Conservation (phyloP, 2,113 vertebrate species). For the Nicator chloris region DNA sequence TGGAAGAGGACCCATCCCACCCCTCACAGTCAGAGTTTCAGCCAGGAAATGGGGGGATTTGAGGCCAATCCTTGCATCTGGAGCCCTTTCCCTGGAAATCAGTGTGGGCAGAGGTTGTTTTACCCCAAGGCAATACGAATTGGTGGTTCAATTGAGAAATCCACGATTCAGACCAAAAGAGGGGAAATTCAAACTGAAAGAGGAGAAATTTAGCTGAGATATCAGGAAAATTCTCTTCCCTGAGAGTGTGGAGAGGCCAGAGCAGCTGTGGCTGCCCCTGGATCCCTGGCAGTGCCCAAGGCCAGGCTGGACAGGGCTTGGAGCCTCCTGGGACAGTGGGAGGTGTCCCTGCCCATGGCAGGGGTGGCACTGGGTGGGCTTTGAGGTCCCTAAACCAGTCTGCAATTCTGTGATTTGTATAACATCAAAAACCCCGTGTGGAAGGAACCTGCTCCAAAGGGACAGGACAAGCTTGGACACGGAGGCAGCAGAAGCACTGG, state of each 20-base stretch:
- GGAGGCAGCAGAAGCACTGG: background rate
- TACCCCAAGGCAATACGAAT: background rate
- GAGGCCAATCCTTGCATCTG: background rate
- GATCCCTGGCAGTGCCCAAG: rapidly evolving
- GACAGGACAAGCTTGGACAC: background rate
- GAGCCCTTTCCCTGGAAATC: background rate
- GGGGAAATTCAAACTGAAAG: background rate
- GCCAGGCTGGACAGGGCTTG: background rate
- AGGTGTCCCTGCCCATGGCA: background rate
- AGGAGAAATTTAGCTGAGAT: background rate
- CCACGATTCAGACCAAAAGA: background rate
- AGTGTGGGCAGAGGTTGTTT: background rate
- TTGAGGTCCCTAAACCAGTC: background rate
- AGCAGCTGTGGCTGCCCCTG: background rate
- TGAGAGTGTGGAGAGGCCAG: background rate
- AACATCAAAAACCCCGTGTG: background rate
- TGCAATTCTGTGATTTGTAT: background rate
- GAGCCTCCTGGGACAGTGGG: rapidly evolving
- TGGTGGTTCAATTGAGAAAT: background rate
- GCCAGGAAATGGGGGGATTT: background rate
- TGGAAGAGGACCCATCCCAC: background rate
- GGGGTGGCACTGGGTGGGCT: rapidly evolving
- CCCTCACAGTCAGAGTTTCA: background rate
- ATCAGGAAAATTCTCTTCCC: background rate
- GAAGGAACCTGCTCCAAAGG: background rate